Conservation (phyloP, 2,113 vertebrate species). For the Thamnophis sirtalis region DNA sequence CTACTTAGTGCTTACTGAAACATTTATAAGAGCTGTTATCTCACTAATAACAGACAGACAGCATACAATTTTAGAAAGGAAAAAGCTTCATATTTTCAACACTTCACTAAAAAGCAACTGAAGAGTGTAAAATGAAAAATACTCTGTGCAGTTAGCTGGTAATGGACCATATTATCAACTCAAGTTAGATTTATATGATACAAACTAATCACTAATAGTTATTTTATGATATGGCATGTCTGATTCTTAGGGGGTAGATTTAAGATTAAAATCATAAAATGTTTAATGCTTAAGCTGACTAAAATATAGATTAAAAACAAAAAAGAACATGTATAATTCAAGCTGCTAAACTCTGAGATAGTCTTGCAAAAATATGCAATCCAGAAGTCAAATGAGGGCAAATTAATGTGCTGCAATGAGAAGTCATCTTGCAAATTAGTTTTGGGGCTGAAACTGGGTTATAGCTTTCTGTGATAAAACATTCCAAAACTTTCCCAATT, state of each 20-base stretch:
- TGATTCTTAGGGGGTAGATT: slow-evolving; percentile 69
- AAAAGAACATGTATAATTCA: slow-evolving; percentile 54
- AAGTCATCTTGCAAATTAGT: not conserved
- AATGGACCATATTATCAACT: slow-evolving; percentile 89
- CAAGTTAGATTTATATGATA: slow-evolving; percentile 83
- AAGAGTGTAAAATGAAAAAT: slow-evolving; percentile 86
- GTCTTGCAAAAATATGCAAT: not conserved
- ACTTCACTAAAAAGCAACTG: slow-evolving; percentile 84
- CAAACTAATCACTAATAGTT: slow-evolving; percentile 86
- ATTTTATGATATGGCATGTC: slow-evolving; percentile 80
- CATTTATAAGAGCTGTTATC: slow-evolving; percentile 90
- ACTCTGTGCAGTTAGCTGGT: slow-evolving; percentile 84
- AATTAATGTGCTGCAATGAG: not conserved
- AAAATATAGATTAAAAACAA: slow-evolving; percentile 56
- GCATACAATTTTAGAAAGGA: slow-evolving; percentile 80
- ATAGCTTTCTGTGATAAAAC: not conserved
- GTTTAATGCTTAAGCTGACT: slow-evolving; percentile 69
- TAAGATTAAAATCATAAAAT: slow-evolving; percentile 79
- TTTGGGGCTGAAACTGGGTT: not conserved
- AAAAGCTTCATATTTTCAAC: slow-evolving; percentile 87
- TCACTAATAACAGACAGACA: slow-evolving; percentile 85
- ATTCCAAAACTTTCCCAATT: not conserved
- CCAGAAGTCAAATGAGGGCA: slow-evolving; percentile 27
- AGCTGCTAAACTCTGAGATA: slow-evolving; percentile 27
- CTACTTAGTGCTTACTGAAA: slow-evolving; percentile 84